These are phyloP conservation scores for Caranx ignobilis DNA, from an alignment of 2,113 vertebrate genomes.

Conservation along the genomic window DNA sequence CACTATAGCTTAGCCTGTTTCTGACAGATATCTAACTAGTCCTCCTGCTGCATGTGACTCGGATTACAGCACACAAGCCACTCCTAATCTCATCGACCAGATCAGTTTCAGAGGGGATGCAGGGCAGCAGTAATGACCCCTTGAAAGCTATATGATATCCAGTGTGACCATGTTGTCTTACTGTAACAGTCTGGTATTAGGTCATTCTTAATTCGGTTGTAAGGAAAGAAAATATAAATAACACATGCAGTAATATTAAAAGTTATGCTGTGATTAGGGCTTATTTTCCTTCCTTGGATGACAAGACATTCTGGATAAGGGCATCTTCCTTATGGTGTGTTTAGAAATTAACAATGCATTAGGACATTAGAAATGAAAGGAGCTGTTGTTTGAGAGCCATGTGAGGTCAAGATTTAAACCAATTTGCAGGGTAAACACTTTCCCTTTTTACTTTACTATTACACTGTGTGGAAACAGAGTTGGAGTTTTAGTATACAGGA, in stretches of 20 bases:
- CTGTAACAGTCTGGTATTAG: slow-evolving; percentile 13
- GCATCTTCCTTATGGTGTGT: not conserved
- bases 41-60: slow-evolving; percentile 73
- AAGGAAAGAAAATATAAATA: not conserved
- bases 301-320: not conserved
- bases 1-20: slow-evolving; percentile 40
- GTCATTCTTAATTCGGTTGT: not conserved
- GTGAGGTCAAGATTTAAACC: not conserved
- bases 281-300: not conserved
- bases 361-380: not conserved
- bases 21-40: slow-evolving; percentile 61
- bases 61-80: slow-evolving; percentile 75
- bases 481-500: slow-evolving; percentile 37
- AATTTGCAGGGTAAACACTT: not conserved
- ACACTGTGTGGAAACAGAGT: not conserved
- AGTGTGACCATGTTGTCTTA: slow-evolving; percentile 29
- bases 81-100: slow-evolving; percentile 73
- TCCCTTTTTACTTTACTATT: not conserved
- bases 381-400: not conserved
- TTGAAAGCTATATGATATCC: slow-evolving; percentile 53
- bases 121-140: slow-evolving; percentile 54
- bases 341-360: not conserved
- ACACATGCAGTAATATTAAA: not conserved
- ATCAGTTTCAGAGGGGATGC: slow-evolving; percentile 75
- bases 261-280: not conserved